These are phyloP conservation scores for Paramuricea clavata DNA, from an alignment of 92 coral and sea anemone genomes.

Conservation along the genomic window DNA sequence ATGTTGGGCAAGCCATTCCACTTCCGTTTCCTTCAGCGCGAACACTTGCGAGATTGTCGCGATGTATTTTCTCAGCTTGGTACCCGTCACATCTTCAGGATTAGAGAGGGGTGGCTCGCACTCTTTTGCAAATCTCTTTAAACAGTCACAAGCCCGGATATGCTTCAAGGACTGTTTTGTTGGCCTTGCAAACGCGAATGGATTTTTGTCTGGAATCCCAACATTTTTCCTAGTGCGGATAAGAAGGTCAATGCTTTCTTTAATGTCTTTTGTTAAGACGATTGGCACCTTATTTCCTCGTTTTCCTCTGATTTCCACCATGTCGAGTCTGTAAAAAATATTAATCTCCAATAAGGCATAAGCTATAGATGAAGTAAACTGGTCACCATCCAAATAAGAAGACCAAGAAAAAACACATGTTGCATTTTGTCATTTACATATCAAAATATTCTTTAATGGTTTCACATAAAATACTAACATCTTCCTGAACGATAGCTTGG, in stretches of 20 bases:
- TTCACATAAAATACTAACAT: too few relatives aligned
- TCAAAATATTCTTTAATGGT: too few relatives aligned
- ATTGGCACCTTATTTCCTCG: background rate
- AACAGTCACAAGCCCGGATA: background rate
- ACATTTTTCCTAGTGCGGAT: background rate
- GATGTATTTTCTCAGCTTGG: background rate
- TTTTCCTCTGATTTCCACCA: background rate
- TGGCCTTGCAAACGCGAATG: background rate
- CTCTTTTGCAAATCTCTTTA: background rate
- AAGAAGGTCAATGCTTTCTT: background rate
- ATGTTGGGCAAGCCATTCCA: background rate
- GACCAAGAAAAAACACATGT: too few relatives aligned
- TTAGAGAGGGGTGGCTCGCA: background rate
- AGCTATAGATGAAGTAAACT: too few relatives aligned
- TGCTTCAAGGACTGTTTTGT: background rate
- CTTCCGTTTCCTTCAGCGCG: background rate
- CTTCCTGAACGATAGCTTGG: too few relatives aligned
- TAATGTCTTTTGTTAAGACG: background rate
- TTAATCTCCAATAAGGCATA: too few relatives aligned
- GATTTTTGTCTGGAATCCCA: background rate
- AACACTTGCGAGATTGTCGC: background rate
- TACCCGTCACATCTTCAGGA: too few relatives aligned
- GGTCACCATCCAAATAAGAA: too few relatives aligned
- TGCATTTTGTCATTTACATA: too few relatives aligned
- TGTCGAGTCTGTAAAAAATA: too few relatives aligned